Evolutionary conservation across 1,140 invertebrate species (phyloP).

Genomic region (Andrena cerasifolii): DNA sequence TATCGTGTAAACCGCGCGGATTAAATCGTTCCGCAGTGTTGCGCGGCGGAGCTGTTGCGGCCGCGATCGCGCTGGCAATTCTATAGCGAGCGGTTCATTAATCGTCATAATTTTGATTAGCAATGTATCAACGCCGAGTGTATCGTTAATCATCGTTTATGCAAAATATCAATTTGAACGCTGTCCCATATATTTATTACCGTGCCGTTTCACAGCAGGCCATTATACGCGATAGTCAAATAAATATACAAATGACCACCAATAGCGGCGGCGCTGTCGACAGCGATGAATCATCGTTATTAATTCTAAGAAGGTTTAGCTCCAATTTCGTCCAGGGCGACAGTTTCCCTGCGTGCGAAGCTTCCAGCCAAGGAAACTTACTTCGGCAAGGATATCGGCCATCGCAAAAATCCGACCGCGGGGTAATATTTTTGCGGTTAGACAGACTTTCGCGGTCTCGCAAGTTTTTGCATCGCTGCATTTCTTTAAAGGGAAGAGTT

Average conservation of each 20-base stretch:
- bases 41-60: neutral
- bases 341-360: neutral
- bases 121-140: neutral
- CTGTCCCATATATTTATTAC: neutral
- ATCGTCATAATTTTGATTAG: neutral
- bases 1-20: neutral
- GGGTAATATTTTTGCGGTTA: conserved; percentile 37
- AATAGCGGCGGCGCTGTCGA: neutral
- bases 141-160: conserved; percentile 16
- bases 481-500: conserved; percentile 45
- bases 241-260: neutral
- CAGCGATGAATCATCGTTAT: neutral
- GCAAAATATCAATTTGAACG: neutral
- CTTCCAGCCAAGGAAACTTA: too few species aligned
- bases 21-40: neutral
- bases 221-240: neutral
- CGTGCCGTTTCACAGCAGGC: neutral
- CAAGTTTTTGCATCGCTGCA: conserved; percentile 48
- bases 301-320: neutral
- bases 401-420: neutral
- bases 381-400: neutral
- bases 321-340: neutral
- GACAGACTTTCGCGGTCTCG: neutral
- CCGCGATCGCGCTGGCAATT: neutral
- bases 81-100: neutral